Conservation (phyloP, 1,140 invertebrate species). For the Holotrichia oblita region DNA sequence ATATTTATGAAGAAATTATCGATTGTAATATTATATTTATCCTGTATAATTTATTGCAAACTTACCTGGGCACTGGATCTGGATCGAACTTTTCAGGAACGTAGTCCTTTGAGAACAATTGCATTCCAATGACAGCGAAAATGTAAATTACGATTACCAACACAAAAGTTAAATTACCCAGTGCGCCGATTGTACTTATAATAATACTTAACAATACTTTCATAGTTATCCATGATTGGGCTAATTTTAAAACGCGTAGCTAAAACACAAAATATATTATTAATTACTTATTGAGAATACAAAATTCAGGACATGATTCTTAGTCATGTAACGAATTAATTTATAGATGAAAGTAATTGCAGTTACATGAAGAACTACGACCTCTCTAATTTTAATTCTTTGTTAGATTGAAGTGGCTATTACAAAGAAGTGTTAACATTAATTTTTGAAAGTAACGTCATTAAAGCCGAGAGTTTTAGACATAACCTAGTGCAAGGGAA, state of each 20-base stretch:
- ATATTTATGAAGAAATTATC: no score
- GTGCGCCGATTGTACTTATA: constrained; percentile 89
- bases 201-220: constrained; percentile 93
- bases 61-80: constrained; percentile 86
- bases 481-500: no score
- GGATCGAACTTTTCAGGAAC: constrained; percentile 85
- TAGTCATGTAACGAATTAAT: no score
- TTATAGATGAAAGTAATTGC: no score
- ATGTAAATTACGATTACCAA: constrained; percentile 94
- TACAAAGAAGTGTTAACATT: no score
- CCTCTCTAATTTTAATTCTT: no score
- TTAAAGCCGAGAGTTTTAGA: no score
- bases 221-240: constrained; percentile 95
- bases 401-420: no score
- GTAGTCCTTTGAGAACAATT: constrained; percentile 90
- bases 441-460: no score
- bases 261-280: constrained; percentile 62
- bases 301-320: neutral
- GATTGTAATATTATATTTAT: no score
- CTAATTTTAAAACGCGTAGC: constrained; percentile 88
- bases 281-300: constrained; percentile 27
- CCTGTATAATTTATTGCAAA: no score
- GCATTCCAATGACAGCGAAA: constrained; percentile 94
- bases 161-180: constrained; percentile 91
- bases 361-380: no score